Evolutionary conservation across 2,113 vertebrate species (phyloP).

Genomic region (Hyaena hyaena): DNA sequence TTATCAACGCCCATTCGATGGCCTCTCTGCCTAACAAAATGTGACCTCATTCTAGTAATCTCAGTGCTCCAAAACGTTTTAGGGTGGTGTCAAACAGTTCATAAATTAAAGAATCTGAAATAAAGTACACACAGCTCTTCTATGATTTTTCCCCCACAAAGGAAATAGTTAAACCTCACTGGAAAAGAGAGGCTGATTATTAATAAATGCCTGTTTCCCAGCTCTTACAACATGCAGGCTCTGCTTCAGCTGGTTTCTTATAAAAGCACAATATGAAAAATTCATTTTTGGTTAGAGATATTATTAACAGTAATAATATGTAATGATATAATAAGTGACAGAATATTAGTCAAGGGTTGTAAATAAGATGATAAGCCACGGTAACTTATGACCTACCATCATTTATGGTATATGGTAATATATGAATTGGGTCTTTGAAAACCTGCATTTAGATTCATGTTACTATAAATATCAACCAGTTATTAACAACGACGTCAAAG

Average conservation of each 20-base stretch:
- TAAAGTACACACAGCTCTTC: background rate
- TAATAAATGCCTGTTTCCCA: background rate
- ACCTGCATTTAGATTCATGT: background rate
- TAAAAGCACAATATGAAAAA: background rate
- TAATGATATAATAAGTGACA: background rate
- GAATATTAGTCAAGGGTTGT: background rate
- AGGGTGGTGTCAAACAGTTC: background rate
- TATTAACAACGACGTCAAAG: background rate
- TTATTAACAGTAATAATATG: background rate
- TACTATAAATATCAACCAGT: slow-evolving; percentile 17
- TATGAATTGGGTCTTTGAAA: slow-evolving; percentile 23
- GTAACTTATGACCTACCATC: background rate
- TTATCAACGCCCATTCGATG: slow-evolving; percentile 5
- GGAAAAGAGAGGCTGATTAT: slow-evolving; percentile 4
- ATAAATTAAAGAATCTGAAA: slow-evolving; percentile 40
- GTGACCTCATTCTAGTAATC: slow-evolving; percentile 7
- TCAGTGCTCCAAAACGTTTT: background rate
- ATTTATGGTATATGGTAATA: background rate
- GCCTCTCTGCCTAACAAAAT: background rate
- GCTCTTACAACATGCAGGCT: background rate
- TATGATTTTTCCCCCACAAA: background rate
- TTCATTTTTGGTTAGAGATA: background rate
- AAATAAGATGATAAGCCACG: background rate
- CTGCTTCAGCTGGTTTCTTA: background rate
- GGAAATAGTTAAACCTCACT: background rate